These are phyloP conservation scores for Clytia hemisphaerica DNA, from an alignment of 30 jellyfish, hydroid and myxozoan species.

Conservation along the genomic window DNA sequence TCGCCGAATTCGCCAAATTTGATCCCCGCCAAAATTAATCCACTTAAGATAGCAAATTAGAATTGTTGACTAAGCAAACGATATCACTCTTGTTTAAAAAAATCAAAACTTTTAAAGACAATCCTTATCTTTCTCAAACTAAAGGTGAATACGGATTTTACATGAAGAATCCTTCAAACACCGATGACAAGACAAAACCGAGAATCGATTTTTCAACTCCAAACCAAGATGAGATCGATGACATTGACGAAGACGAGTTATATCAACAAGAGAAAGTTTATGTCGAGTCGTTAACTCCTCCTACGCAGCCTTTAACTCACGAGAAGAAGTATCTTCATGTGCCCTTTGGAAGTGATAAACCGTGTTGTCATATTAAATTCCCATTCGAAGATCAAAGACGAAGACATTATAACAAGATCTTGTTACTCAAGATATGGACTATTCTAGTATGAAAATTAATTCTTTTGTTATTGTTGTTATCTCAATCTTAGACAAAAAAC, in stretches of 20 bases:
- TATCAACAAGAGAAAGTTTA: slow-evolving; percentile 40
- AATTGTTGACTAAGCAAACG: no score
- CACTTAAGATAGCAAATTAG: no score
- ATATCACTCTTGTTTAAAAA: no score
- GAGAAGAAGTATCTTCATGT: slow-evolving; percentile 52
- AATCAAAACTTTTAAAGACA: no score
- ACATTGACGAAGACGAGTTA: slow-evolving; percentile 38
- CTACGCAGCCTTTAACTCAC: slow-evolving; percentile 51
- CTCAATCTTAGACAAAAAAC: background rate
- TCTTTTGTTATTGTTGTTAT: background rate
- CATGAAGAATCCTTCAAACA: slow-evolving; percentile 34
- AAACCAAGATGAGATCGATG: slow-evolving; percentile 33
- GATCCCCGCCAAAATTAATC: no score
- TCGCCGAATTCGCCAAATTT: no score
- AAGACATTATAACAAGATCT: slow-evolving; percentile 52
- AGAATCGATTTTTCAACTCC: background rate
- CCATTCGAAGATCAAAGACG: slow-evolving; percentile 93
- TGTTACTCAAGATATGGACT: slow-evolving; percentile 60
- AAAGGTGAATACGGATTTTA: slow-evolving; percentile 83
- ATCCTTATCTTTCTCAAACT: background rate
- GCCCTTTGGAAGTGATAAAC: slow-evolving; percentile 70
- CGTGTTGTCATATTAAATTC: slow-evolving; percentile 78
- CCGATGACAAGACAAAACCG: slow-evolving; percentile 28
- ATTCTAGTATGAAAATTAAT: slow-evolving; percentile 52
- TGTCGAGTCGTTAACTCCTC: slow-evolving; percentile 51